These are phyloP conservation scores for Delphinus delphis DNA, from an alignment of 2,113 vertebrate genomes.

Conservation along the genomic window DNA sequence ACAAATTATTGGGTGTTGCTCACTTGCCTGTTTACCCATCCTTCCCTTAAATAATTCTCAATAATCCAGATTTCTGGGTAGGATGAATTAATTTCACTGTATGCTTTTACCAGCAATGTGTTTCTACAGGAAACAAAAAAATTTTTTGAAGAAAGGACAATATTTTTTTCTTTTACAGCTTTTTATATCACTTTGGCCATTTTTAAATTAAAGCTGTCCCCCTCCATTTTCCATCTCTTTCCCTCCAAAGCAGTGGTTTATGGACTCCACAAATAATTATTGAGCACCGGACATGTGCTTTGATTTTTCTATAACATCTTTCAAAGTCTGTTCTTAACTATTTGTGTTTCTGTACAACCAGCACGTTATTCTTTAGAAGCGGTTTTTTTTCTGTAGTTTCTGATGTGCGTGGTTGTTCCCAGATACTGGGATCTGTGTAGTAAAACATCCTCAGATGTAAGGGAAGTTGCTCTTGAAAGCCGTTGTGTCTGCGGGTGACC, in stretches of 20 bases:
- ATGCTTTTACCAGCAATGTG: not conserved
- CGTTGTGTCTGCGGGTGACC: not conserved
- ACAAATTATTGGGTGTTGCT: not conserved
- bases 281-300: not conserved
- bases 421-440: not conserved
- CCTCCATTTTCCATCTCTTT: not conserved
- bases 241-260: not conserved
- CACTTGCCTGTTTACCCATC: not conserved
- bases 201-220: not conserved
- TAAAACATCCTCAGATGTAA: not conserved
- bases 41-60: not conserved
- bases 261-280: not conserved
- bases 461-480: not conserved
- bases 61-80: not conserved
- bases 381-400: not conserved
- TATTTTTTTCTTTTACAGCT: not conserved
- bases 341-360: not conserved
- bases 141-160: not conserved
- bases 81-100: not conserved
- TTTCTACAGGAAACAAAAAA: not conserved
- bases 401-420: not conserved
- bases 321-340: not conserved
- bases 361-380: not conserved
- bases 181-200: not conserved
- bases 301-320: not conserved